These are phyloP conservation scores for Tarsius wallacei DNA, from an alignment of 2,797 vertebrate genomes.

Conservation along the genomic window DNA sequence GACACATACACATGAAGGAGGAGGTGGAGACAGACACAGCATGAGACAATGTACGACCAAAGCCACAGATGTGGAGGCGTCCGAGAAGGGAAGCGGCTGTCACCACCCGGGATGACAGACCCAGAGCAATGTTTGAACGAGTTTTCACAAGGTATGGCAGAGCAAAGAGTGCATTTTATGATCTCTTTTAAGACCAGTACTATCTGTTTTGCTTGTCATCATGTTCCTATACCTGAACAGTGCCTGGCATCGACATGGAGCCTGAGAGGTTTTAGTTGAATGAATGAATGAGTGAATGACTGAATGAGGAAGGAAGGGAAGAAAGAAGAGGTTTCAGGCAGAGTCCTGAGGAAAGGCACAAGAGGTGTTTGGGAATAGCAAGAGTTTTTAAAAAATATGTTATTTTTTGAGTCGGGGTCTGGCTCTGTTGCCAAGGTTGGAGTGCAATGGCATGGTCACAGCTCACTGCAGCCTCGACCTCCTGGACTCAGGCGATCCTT, in stretches of 20 bases:
- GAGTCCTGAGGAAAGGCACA: not conserved
- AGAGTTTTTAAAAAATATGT: not conserved
- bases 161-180: not conserved
- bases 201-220: not conserved
- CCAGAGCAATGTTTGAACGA: not conserved
- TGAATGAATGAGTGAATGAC: not conserved
- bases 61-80: not conserved
- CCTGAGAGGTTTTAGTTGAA: constrained; percentile 10
- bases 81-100: not conserved
- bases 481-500: too few relatives aligned
- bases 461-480: too few relatives aligned
- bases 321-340: not conserved
- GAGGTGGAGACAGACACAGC: not conserved
- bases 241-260: not conserved
- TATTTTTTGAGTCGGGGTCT: too few relatives aligned
- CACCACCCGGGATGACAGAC: not conserved
- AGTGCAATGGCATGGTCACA: too few relatives aligned
- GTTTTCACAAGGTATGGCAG: not conserved
- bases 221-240: not conserved
- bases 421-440: too few relatives aligned
- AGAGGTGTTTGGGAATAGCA: not conserved
- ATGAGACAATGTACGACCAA: not conserved
- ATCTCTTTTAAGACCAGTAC: constrained; percentile 20
- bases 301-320: not conserved
- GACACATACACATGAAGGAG: not conserved